A percentile compares a stretch with the other conserved stretches of the same genome.
Evolutionary conservation across 2,113 vertebrate genomes (phyloP).

Genomic region (Aplodontia rufa): DNA sequence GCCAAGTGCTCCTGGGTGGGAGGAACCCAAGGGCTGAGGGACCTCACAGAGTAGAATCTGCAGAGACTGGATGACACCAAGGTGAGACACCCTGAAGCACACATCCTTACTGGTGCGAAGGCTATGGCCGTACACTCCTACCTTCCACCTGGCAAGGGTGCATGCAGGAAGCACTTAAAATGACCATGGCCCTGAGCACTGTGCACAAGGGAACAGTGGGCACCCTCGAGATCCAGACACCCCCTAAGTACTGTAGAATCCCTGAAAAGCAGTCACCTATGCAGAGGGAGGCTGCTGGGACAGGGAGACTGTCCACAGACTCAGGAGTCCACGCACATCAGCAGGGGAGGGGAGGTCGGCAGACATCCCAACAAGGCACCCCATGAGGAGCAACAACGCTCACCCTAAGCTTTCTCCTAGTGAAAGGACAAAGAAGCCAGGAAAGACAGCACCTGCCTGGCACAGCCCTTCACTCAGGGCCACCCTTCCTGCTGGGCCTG

Average conservation of each 20-base stretch:
- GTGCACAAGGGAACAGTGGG: too few relatives aligned
- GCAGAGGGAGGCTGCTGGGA: too few relatives aligned
- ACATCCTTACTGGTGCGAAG: background rate
- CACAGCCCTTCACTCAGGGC: background rate
- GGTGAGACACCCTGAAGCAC: background rate
- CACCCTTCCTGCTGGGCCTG: background rate
- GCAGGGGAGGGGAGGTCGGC: background rate
- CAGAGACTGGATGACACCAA: accelerated
- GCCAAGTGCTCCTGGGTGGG: background rate
- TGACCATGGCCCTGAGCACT: too few relatives aligned
- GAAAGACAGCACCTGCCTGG: accelerated
- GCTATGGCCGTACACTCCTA: too few relatives aligned
- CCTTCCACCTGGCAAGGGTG: too few relatives aligned
- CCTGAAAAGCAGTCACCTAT: background rate
- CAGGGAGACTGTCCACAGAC: background rate
- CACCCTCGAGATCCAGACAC: background rate
- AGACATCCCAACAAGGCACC: background rate
- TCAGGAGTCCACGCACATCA: accelerated
- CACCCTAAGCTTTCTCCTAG: background rate
- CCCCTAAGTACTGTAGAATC: accelerated
- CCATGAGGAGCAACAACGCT: accelerated
- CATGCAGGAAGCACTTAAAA: too few relatives aligned
- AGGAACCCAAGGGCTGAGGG: background rate
- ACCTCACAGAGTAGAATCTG: background rate
- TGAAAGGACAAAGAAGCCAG: background rate